Conservation (phyloP, 2,113 vertebrate genomes). For the Pomatostomus ruficeps region DNA sequence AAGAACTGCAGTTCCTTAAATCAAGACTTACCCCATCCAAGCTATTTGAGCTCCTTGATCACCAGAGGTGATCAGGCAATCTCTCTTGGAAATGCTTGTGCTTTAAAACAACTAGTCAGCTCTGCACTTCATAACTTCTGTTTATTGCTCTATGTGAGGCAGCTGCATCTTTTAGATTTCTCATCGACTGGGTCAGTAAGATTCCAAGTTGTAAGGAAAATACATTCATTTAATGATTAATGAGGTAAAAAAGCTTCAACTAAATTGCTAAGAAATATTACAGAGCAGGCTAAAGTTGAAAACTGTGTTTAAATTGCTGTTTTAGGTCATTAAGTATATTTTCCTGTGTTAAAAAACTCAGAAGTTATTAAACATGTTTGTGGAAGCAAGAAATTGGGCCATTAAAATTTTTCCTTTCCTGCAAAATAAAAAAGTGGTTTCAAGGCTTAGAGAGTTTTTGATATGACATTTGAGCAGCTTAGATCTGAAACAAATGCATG, state of each 20-base stretch:
- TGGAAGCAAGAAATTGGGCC: conserved; percentile 5
- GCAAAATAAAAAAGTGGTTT: neutral
- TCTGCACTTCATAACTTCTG: neutral
- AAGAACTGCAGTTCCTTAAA: neutral
- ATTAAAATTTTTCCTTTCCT: neutral
- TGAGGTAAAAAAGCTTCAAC: neutral
- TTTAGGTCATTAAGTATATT: conserved; percentile 27
- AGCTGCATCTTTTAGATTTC: neutral
- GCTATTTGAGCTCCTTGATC: neutral
- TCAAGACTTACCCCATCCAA: neutral
- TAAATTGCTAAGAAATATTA: neutral
- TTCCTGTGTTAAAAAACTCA: neutral
- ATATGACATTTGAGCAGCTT: neutral
- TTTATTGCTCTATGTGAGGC: neutral
- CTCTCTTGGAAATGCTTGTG: neutral
- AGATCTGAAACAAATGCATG: neutral
- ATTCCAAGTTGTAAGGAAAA: neutral
- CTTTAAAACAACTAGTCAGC: neutral
- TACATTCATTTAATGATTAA: conserved; percentile 29
- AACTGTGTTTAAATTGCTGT: conserved; percentile 4
- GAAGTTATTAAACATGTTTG: conserved; percentile 31
- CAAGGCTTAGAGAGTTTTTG: neutral
- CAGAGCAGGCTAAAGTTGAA: neutral
- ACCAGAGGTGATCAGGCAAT: neutral
- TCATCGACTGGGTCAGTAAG: neutral